Evolutionary conservation across 2,888 invertebrate genomes (phyloP), one percentile per base, ranked within the genome.

Genomic region (Tetragnatha montana): DNA sequence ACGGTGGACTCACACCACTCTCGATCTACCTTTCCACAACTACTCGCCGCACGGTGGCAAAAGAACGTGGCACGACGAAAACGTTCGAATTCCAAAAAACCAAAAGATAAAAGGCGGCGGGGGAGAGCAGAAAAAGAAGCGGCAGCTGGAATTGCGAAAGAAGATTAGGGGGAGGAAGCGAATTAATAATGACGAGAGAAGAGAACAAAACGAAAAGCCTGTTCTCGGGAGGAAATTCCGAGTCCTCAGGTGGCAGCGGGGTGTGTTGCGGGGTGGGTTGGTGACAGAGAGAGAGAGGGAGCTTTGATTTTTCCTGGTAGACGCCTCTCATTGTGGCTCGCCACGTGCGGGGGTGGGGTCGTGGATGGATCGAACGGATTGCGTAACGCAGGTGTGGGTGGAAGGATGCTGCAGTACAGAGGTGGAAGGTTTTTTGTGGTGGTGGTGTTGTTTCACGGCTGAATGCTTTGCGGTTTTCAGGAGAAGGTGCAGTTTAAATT

Each of bases 131-230:
- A 10, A 60, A 50, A 49, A 17, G 22, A 78, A 47, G 71, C 69
- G 60, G 86, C 86, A 86, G 86, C 86, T 86, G 86, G 79, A 73
- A 80, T 86, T 79, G 79, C 86, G 86, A 86, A 86, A 86, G 83
- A 74, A 83, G 83, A 83, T 83, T 50, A 75, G 60, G 75, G 75
- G 73, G 47, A 22, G 47, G 75, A 60, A 74, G 83, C 17, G 49
- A 35, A 73, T 60, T 60, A 60, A 60, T 60, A 35, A 47, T 22
- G 47, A 70, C 47, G 68, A 78, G 75, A 83, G 49, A 35, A 35
- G 4, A 35, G 35, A 35, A 35, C 35, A 35, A 35, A 35, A 35
- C 35, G 35, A 14, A 60, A 60, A 60, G 60, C 60, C 14, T 8
- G 60, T 60, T 60, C 60, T 60, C 73, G 69, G 22, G 81, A 81